Evolutionary conservation across 1,140 invertebrate species (phyloP), one percentile per base, ranked within the genome.

Genomic region (Brachionus paranguensis): DNA sequence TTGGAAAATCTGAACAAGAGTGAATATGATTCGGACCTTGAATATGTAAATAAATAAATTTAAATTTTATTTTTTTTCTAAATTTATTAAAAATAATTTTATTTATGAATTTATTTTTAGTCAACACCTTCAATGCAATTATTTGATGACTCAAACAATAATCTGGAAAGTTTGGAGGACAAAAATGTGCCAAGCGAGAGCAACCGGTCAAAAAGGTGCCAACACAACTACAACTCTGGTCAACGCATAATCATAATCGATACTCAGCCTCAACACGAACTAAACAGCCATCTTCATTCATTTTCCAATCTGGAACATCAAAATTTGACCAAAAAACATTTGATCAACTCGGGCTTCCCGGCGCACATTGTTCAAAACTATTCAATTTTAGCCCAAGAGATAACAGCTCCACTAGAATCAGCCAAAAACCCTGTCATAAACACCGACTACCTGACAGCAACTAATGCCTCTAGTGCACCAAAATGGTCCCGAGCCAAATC

Each of bases 351-450:
- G 0, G 72, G 53, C 6, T 47, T 81, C 20, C 53, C 78, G 12
- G 78, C 78, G 1, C 78, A 81, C 17, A 81, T 81, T 12, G 78
- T 81, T 43, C 78, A 81, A 81, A 81, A 81, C 14, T 81, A 81
- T 81, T 81, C 78, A 24, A 81, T 81, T 20, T 29, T 81, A n/a
- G 41, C 78, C 10, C 53, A 60, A 37, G 78, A 81, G 29, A 81
- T 81, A 12, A 81, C 53, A n/a, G 78, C 78, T 20, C 78, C 78
- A 45, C 20, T 60, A 24, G 78, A 81, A 60, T 33, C 53, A 47
- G 14, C 17, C 20, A 81, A 60, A 81, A 74, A 41, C 8, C n/a
- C 70, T 74, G 43, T 50, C 17, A 47, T 50, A 27, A 24, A 11
- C 33, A 43, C 3, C n/a, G 68, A 72, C 12, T 72, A 72, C 17